phyloP scores from a whole-genome alignment of 2,888 invertebrate genomes.

The Biston betularia region DNA sequence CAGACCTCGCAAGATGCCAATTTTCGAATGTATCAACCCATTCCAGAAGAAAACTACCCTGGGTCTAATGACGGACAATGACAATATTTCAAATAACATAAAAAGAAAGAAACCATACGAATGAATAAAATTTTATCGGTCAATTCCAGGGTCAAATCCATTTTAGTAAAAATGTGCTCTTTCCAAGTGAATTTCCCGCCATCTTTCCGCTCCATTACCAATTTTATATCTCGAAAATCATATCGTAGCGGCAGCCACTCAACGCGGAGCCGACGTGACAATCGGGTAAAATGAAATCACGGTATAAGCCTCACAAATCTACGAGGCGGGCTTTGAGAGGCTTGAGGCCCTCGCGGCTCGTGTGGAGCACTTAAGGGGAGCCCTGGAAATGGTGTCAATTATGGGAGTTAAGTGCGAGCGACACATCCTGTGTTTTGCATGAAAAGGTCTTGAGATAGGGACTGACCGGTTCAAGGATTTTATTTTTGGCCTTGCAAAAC shows the following conservation, averaged over 20 bases:
- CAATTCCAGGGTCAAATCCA: constrained; percentile 50
- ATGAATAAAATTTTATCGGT: constrained; percentile 44
- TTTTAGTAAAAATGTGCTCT: constrained; percentile 59
- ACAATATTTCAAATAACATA: constrained; percentile 11
- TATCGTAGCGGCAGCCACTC: constrained; percentile 74
- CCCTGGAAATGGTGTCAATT: constrained; percentile 82
- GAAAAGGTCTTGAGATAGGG: constrained; percentile 47
- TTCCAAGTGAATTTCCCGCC: constrained; percentile 58
- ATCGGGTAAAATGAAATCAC: constrained; percentile 82
- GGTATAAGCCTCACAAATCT: constrained; percentile 83
- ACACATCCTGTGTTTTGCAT: constrained; percentile 55
- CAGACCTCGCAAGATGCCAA: too few relatives aligned
- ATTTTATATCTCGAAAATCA: constrained; percentile 82
- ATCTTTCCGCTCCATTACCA: constrained; percentile 83
- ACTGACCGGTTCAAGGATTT: constrained; percentile 34
- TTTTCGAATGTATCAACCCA: too few relatives aligned
- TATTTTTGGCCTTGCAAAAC: constrained; percentile 14
- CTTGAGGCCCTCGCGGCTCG: constrained; percentile 54
- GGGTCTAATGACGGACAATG: too few relatives aligned
- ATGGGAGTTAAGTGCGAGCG: constrained; percentile 77
- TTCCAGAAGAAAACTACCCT: too few relatives aligned
- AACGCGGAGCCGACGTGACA: constrained; percentile 74
- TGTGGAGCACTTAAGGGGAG: constrained; percentile 79
- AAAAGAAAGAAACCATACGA: constrained; percentile 33
- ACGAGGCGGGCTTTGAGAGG: constrained; percentile 61